Percentiles rank a stretch among this genome's conserved stretches.
phyloP scores from a whole-genome alignment of 1,140 invertebrate genomes.

The Drosophila subobscura region DNA sequence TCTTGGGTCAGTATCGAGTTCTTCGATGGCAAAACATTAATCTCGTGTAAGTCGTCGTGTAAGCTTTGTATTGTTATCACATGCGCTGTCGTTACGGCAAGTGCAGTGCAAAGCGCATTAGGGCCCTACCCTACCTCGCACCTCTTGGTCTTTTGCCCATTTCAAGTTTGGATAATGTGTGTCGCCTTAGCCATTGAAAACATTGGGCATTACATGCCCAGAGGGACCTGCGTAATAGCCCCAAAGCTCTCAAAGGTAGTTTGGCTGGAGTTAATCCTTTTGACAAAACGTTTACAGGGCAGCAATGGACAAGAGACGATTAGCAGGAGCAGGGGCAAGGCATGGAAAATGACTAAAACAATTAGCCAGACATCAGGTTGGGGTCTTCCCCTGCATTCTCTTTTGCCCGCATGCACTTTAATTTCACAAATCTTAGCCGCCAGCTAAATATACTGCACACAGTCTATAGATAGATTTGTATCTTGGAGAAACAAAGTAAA shows the following conservation, averaged over 20 bases:
- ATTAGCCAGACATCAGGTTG: conserved; percentile 22
- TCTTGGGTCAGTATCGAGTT: conserved; percentile 27
- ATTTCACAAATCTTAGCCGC: conserved; percentile 64
- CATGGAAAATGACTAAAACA: conserved; percentile 48
- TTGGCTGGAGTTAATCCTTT: conserved; percentile 57
- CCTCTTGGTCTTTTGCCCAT: conserved; percentile 42
- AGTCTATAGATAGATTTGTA: conserved; percentile 53
- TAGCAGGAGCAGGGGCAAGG: conserved; percentile 6
- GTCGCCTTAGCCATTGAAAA: conserved; percentile 69
- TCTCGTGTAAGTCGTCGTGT: conserved; percentile 74
- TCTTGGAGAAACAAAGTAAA: conserved; percentile 73
- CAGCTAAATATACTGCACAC: conserved; percentile 22
- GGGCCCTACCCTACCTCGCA: conserved; percentile 10
- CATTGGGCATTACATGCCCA: conserved; percentile 63
- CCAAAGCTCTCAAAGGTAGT: background rate
- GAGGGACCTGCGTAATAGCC: conserved; percentile 10
- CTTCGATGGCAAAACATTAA: conserved; percentile 73
- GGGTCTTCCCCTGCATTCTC: background rate
- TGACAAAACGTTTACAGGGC: conserved; percentile 75
- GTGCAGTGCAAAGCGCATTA: conserved; percentile 74
- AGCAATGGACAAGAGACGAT: conserved; percentile 59
- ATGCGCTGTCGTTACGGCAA: conserved; percentile 48
- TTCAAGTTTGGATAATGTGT: conserved; percentile 73
- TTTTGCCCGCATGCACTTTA: conserved; percentile 54
- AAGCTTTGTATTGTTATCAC: conserved; percentile 59